A percentile compares a stretch with the other conserved stretches of the same genome.
phyloP scores from a whole-genome alignment of 2,113 vertebrate genomes.

The Triplophysa tibetana region DNA sequence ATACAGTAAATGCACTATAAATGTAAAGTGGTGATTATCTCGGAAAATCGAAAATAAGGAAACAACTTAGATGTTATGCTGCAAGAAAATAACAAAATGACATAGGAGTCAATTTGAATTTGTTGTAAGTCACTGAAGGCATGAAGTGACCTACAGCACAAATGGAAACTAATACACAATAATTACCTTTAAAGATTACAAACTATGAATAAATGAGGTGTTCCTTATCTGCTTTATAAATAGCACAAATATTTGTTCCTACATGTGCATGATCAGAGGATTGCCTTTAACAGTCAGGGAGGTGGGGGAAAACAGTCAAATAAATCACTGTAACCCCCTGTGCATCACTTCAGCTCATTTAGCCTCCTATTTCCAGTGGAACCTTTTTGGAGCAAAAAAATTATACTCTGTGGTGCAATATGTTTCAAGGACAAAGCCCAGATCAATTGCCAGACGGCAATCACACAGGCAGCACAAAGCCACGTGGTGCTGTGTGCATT shows the following conservation, averaged over 20 bases:
- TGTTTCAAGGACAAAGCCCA: constrained; percentile 40
- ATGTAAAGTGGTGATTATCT: background rate
- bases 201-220: background rate
- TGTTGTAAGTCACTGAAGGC: background rate
- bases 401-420: constrained; percentile 1
- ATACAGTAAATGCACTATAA: background rate
- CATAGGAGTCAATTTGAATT: background rate
- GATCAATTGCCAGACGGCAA: constrained; percentile 30
- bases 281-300: background rate
- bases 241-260: no score
- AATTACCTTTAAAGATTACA: background rate
- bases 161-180: background rate
- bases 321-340: background rate
- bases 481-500: background rate
- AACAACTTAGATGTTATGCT: background rate
- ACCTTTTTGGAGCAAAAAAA: constrained; percentile 4
- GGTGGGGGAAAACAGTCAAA: background rate
- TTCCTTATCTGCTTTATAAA: no score
- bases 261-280: no score
- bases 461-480: constrained; percentile 3
- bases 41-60: background rate
- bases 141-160: background rate
- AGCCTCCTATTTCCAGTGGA: constrained; percentile 2
- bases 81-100: background rate
- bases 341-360: background rate